Base-by-base conservation (phyloP, 2,113 vertebrate genomes). In the Telmatochromis sp. region DNA sequence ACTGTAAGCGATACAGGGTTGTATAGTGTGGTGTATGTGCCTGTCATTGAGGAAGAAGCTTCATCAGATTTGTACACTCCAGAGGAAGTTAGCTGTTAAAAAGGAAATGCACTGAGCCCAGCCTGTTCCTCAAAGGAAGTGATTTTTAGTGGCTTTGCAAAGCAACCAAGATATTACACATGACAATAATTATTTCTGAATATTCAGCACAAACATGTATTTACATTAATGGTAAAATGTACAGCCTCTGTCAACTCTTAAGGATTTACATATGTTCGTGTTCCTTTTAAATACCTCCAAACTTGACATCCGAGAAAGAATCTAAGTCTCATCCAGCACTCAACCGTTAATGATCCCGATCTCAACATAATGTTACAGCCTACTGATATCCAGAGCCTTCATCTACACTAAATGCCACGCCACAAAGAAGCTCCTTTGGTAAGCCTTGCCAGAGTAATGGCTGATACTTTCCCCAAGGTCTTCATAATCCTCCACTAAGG, bases 51-150 rank as follows among this genome's bases (percentile, higher is more conserved):
- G 83, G 80, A 87, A 80, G 81, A 80, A 28, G 31, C 40, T 81
- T 82, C 42, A 57, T 84, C 54, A 81, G 35, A 84, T 85, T 51
- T 12, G 10, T 19, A 19, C 33, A 65, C 47, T 28, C 6, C 15
- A 60, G 88, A 84, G 81, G 81, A 86, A 84, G 35, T 73, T 40
- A n/a, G 31, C 14, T 49, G 33, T 45, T 42, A 45, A 40, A 90
- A 73, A 60, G 75, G 89, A 91, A 92, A 26, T 53, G 45, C 10
- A 33, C 79, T 31, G 33, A 87, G 28, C 17, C 8, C 4, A 14
- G 10, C 42, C 82, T 37, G 80, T 91, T 93, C 92, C 87, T 85
- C 78, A 87, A 89, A 88, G 26, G 31, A 28, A 58, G 17, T 85
- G 70, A 75, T 68, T 79, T 58, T 7, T 7, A 54, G 55, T 58